A percentile compares a stretch with the other conserved stretches of the same genome.
These are phyloP conservation scores for Pygoscelis adeliae DNA, from an alignment of 2,113 vertebrate genomes.

Conservation along the genomic window DNA sequence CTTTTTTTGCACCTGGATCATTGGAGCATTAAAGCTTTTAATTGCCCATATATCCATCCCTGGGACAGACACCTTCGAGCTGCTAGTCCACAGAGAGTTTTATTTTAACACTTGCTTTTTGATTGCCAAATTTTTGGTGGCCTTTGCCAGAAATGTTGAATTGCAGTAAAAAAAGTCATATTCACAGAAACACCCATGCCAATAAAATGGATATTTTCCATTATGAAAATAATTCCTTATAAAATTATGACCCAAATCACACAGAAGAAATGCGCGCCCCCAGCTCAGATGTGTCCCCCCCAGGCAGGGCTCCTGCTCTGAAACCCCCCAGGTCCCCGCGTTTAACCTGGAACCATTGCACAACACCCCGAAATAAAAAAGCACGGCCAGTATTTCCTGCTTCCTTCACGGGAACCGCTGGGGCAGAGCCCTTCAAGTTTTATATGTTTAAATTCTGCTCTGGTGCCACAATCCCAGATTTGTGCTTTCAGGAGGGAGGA, in stretches of 20 bases:
- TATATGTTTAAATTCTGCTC: background rate
- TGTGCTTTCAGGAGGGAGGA: background rate
- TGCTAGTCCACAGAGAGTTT: background rate
- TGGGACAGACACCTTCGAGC: background rate
- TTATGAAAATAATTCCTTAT: background rate
- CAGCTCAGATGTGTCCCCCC: background rate
- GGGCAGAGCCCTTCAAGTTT: background rate
- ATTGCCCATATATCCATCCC: background rate
- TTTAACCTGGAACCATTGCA: too few species aligned
- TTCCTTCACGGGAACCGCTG: rapidly evolving
- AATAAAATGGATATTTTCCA: background rate
- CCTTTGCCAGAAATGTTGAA: background rate
- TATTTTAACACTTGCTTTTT: background rate
- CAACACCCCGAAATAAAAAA: background rate
- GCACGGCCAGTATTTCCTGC: rapidly evolving
- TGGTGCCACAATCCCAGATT: rapidly evolving
- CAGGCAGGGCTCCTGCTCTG: background rate
- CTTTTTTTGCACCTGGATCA: background rate
- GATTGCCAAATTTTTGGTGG: background rate
- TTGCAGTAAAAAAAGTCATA: too few species aligned
- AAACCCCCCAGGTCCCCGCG: rapidly evolving
- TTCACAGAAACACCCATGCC: background rate
- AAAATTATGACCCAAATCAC: background rate
- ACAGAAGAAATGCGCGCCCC: too few species aligned
- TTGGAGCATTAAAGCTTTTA: background rate